phyloP scores from a whole-genome alignment of 2,888 invertebrate species.

The Agonopterix subpropinquella region DNA sequence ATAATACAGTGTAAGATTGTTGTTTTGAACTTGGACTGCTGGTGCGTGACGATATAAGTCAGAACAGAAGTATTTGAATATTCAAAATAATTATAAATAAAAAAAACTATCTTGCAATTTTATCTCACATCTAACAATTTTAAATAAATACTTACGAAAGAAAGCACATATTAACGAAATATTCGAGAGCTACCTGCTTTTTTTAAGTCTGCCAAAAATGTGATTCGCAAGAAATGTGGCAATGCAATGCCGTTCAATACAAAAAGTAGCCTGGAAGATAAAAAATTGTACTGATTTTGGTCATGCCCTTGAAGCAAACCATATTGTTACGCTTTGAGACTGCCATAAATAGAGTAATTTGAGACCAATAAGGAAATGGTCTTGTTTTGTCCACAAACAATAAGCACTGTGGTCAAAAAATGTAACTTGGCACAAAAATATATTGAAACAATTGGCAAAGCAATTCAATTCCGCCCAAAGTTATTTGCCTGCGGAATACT shows the following conservation, averaged over 20 bases:
- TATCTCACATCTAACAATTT: too few species aligned
- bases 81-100: too few species aligned
- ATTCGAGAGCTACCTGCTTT: too few species aligned
- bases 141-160: too few species aligned
- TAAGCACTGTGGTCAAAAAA: constrained; percentile 10
- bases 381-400: constrained; percentile 10
- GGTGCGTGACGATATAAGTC: too few species aligned
- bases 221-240: constrained; percentile 30
- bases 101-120: too few species aligned
- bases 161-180: too few species aligned
- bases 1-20: too few species aligned
- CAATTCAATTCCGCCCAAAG: constrained; percentile 2
- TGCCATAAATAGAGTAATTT: constrained; percentile 2
- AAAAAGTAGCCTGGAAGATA: neutral
- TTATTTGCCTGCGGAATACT: constrained; percentile 11
- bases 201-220: constrained; percentile 10
- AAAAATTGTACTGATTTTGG: neutral
- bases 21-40: too few species aligned
- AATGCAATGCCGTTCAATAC: too few species aligned
- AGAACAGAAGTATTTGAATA: too few species aligned
- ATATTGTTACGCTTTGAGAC: neutral
- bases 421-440: constrained; percentile 8
- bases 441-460: neutral
- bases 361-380: constrained; percentile 7
- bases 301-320: neutral